These are phyloP conservation scores for Sarcophaga carnaria DNA, from an alignment of 2,888 invertebrate genomes.

Conservation along the genomic window DNA sequence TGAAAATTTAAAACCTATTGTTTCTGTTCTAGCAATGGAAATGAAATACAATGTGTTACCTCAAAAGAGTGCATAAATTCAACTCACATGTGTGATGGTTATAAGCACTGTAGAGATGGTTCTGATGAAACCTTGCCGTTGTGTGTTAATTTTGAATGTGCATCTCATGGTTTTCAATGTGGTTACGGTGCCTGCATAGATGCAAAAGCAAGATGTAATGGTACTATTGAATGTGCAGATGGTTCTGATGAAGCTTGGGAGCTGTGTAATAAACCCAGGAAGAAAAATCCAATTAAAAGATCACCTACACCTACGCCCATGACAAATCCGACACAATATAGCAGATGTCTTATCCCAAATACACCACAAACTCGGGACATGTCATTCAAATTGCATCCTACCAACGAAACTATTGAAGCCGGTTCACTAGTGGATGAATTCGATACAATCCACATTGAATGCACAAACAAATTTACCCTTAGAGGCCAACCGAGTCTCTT, in stretches of 20 bases:
- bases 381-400: conserved; percentile 42
- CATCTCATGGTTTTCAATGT: conserved; percentile 80
- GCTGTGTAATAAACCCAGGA: conserved; percentile 35
- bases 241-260: conserved; percentile 74
- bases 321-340: neutral
- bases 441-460: conserved; percentile 44
- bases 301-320: neutral
- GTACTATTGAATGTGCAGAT: conserved; percentile 75
- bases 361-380: neutral
- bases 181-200: conserved; percentile 73
- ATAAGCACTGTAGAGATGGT: conserved; percentile 75
- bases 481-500: conserved; percentile 19
- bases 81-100: conserved; percentile 75
- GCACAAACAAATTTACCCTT: neutral
- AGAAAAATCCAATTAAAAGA: neutral
- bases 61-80: conserved; percentile 75
- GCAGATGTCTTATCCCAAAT: conserved; percentile 45
- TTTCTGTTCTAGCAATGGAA: conserved; percentile 16
- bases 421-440: conserved; percentile 27
- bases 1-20: neutral
- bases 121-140: conserved; percentile 77
- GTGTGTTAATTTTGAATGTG: conserved; percentile 79
- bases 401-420: conserved; percentile 20
- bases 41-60: conserved; percentile 70
- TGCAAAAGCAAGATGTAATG: conserved; percentile 78